Conservation (phyloP, 2,888 invertebrate species). For the Trissolcus brochymenae region DNA sequence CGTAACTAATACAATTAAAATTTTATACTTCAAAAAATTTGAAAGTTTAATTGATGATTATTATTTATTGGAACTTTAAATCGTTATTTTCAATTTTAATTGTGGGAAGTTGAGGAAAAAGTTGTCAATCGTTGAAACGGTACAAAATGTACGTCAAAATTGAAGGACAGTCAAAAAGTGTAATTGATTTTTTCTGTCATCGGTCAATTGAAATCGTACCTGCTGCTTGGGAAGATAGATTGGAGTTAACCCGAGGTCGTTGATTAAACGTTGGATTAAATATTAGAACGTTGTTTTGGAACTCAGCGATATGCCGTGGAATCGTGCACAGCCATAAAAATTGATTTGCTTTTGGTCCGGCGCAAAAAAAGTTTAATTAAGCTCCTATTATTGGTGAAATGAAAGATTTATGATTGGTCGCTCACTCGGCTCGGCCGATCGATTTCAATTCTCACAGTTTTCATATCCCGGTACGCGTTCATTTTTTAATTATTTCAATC, state of each 20-base stretch:
- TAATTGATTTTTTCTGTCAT: slow-evolving; percentile 21
- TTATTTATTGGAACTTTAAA: no score
- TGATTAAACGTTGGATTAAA: slow-evolving; percentile 47
- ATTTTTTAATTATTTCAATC: slow-evolving; percentile 8
- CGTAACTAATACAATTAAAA: no score
- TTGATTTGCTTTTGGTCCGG: slow-evolving; percentile 31
- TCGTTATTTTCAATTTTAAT: no score
- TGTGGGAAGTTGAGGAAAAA: no score
- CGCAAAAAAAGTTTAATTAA: slow-evolving; percentile 37
- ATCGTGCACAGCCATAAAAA: slow-evolving; percentile 24
- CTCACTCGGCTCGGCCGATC: slow-evolving; percentile 8
- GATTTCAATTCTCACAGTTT: slow-evolving; percentile 20
- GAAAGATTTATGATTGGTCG: slow-evolving; percentile 46
- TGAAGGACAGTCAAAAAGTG: slow-evolving; percentile 6
- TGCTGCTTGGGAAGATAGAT: slow-evolving; percentile 26
- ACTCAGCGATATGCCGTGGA: slow-evolving; percentile 9
- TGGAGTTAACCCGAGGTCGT: slow-evolving; percentile 24
- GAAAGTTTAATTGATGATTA: no score
- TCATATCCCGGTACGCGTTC: neutral
- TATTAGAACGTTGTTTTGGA: slow-evolving; percentile 36
- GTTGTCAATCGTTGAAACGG: no score
- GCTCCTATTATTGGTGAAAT: slow-evolving; percentile 36
- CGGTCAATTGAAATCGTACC: slow-evolving; percentile 44
- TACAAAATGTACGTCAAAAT: no score
- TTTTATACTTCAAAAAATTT: no score